A percentile compares a stretch with the other conserved stretches of the same genome.
phyloP scores from a whole-genome alignment of 2,113 vertebrate species.

The Aspidoscelis tigris region DNA sequence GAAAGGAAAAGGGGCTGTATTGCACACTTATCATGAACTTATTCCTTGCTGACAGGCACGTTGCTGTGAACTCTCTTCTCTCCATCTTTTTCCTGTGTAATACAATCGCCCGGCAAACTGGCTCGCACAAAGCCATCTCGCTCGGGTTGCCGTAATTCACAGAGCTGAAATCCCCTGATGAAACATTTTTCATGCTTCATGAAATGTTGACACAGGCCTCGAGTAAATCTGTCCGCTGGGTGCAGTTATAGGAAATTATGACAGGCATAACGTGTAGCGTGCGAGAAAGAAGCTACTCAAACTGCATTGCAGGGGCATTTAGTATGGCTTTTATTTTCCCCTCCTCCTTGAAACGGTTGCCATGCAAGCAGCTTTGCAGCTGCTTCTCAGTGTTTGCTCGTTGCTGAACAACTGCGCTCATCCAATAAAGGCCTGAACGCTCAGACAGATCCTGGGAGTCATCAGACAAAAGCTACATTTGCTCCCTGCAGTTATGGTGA shows the following conservation, averaged over 20 bases:
- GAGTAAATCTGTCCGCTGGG: conserved; percentile 29
- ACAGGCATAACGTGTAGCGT: background rate
- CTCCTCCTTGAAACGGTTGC: background rate
- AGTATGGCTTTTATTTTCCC: background rate
- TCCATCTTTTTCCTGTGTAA: conserved; percentile 14
- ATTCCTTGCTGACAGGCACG: conserved; percentile 16
- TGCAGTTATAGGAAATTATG: conserved; percentile 9
- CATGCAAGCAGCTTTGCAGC: background rate
- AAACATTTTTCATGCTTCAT: conserved; percentile 33
- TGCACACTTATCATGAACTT: conserved; percentile 4
- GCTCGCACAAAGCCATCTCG: background rate
- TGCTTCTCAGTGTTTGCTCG: background rate
- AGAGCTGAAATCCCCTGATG: background rate
- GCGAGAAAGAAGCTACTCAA: background rate
- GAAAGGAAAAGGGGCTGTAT: conserved; percentile 2
- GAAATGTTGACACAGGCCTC: conserved; percentile 41
- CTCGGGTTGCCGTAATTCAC: conserved; percentile 17
- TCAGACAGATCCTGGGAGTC: too few species aligned
- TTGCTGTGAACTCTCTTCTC: conserved; percentile 14
- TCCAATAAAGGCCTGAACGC: background rate
- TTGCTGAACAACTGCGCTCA: background rate
- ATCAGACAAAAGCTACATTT: background rate
- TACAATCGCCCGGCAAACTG: background rate
- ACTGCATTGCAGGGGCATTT: background rate
- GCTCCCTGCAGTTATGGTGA: too few species aligned